Base-by-base conservation (phyloP, 2,888 invertebrate genomes). In the Microchrysa polita region DNA sequence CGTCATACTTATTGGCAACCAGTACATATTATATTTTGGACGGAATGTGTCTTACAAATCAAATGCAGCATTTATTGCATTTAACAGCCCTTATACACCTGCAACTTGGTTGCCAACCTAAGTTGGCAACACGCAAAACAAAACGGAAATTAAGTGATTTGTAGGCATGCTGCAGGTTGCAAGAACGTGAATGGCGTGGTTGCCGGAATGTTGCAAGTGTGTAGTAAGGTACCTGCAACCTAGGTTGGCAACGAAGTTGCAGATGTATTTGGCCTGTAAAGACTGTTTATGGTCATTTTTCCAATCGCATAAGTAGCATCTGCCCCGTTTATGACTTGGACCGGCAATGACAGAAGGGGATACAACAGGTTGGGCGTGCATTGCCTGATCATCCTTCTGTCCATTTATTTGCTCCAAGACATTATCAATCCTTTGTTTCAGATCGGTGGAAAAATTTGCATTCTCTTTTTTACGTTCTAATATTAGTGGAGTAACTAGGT, bases 391-490 rank as follows among this genome's bases (percentile, higher is more conserved):
- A 5, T 34, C 7, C 27, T 2, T 2, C 27, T 34, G 27, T 5
- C 27, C 27, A 55, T 9, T 1, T 18, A 16, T 55, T 14, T 18
- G 16, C 55, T 55, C 55, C n/a, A 55, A 55, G n/a, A 55, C 55
- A 55, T 55, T 16, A 55, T 55, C 55, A 18, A 55, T 55, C 55
- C 59, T 22, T 23, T 22, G 2, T 27, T 59, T 59, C n/a, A 59
- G 5, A 59, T 59, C 59, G 9, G 10, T n/a, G 14, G 27, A 23
- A 59, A 59, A 59, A 23, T 27, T 1, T 16, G 55, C 55, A 55
- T 55, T 55, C 27, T 23, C 5, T 20, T n/a, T n/a, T n/a, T n/a
- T n/a, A n/a, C 59, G 23, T 27, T 59, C 23, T 23, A 27, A 27
- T 27, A 59, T 12, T 12, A 59, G 23, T 59, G 59, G 59, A 23